phyloP scores from a whole-genome alignment of 2,113 vertebrate species.

The Ginglymostoma cirratum region DNA sequence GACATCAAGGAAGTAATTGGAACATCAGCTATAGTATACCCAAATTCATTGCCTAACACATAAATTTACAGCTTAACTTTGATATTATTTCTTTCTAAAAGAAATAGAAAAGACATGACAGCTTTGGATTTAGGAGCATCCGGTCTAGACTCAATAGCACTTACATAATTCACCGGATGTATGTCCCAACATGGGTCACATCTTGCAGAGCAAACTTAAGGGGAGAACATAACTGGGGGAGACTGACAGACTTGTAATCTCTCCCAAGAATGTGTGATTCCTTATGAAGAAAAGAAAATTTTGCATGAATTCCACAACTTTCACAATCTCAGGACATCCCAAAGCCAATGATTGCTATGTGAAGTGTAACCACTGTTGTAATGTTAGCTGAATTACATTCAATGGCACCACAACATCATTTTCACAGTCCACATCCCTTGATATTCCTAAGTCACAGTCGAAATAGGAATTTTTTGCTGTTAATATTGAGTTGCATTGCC shows the following conservation, averaged over 20 bases:
- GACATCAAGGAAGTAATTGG: not conserved
- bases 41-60: not conserved
- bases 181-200: not conserved
- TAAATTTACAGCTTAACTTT: not conserved
- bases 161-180: not conserved
- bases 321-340: no score
- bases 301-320: no score
- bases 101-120: not conserved
- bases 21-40: not conserved
- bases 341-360: no score
- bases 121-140: not conserved
- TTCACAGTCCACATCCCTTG: not conserved
- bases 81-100: not conserved
- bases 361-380: no score
- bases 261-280: not conserved
- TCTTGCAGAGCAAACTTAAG: no score
- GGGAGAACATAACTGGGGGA: no score
- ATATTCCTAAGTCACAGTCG: not conserved
- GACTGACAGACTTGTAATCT: not conserved
- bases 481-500: not conserved
- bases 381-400: no score
- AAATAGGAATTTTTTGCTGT: not conserved
- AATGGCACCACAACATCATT: not conserved
- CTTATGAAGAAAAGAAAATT: no score
- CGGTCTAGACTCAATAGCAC: not conserved